phyloP scores from a whole-genome alignment of 2,797 vertebrate species.

The Champsocephalus esox region DNA sequence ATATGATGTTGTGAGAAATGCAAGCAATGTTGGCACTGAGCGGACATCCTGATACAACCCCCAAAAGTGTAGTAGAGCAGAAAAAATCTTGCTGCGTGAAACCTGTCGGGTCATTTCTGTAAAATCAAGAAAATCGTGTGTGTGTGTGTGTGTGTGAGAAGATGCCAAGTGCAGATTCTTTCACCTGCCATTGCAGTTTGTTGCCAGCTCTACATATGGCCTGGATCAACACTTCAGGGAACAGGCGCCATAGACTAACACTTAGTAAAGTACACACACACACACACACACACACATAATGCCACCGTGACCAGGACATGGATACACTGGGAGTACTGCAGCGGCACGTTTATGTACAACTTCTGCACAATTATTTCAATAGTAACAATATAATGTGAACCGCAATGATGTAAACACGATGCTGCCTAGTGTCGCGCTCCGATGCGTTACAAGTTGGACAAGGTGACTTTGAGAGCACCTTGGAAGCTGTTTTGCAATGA shows the following conservation, averaged over 20 bases:
- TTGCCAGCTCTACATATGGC: slow-evolving; percentile 80
- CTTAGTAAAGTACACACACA: slow-evolving; percentile 36
- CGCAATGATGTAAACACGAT: not conserved
- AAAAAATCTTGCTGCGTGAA: slow-evolving; percentile 82
- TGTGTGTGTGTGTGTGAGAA: slow-evolving; percentile 18
- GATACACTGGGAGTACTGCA: slow-evolving; percentile 18
- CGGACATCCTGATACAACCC: slow-evolving; percentile 69
- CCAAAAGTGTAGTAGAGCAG: slow-evolving; percentile 77
- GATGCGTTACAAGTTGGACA: slow-evolving; percentile 1
- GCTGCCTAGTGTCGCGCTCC: not conserved
- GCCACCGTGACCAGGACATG: slow-evolving; percentile 33
- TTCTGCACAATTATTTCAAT: not conserved
- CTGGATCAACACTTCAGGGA: slow-evolving; percentile 72
- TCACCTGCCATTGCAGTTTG: slow-evolving; percentile 69
- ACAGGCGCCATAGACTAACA: slow-evolving; percentile 62
- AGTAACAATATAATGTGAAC: not conserved
- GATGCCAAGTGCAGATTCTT: slow-evolving; percentile 71
- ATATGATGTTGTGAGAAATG: slow-evolving; percentile 25
- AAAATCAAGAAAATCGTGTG: slow-evolving; percentile 55
- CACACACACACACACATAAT: slow-evolving; percentile 23
- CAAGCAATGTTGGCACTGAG: slow-evolving; percentile 57
- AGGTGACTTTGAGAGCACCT: slow-evolving; percentile 25
- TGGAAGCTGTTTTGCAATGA: not conserved
- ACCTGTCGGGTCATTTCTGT: slow-evolving; percentile 81
- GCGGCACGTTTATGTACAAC: slow-evolving; percentile 14